phyloP scores from a whole-genome alignment of 2,797 vertebrate genomes.

The Cottoperca gobio region DNA sequence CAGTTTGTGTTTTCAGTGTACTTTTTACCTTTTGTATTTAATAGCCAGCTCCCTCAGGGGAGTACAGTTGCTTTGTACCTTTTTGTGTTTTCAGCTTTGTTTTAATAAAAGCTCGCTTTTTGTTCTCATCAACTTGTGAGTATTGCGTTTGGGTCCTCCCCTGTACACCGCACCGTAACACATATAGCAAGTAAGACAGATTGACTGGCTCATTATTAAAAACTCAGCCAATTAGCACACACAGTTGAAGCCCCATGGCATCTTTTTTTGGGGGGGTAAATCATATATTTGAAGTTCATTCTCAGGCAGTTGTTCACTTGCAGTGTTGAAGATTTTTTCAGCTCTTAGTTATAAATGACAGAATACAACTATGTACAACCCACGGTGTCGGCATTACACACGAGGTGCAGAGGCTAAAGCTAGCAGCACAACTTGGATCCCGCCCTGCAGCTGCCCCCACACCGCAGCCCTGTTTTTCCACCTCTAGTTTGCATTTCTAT shows the following conservation, averaged over 20 bases:
- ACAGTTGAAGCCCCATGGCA: neutral
- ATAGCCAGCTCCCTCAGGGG: too few relatives aligned
- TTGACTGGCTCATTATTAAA: slow-evolving; percentile 26
- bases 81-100: too few relatives aligned
- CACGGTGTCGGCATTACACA: neutral
- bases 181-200: slow-evolving; percentile 4
- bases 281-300: neutral
- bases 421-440: neutral
- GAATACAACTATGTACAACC: neutral
- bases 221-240: slow-evolving; percentile 25
- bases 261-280: neutral
- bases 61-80: too few relatives aligned
- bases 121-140: too few relatives aligned
- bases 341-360: neutral
- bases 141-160: too few relatives aligned
- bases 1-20: too few relatives aligned
- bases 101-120: too few relatives aligned
- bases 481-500: slow-evolving; percentile 26
- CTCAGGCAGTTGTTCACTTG: neutral
- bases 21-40: too few relatives aligned
- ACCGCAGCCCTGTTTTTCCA: neutral
- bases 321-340: neutral
- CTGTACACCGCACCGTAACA: too few relatives aligned
- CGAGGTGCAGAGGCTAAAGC: neutral
- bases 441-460: neutral